phyloP scores from a whole-genome alignment of 2,888 invertebrate genomes.

The Rotaria magnacalcarata region DNA sequence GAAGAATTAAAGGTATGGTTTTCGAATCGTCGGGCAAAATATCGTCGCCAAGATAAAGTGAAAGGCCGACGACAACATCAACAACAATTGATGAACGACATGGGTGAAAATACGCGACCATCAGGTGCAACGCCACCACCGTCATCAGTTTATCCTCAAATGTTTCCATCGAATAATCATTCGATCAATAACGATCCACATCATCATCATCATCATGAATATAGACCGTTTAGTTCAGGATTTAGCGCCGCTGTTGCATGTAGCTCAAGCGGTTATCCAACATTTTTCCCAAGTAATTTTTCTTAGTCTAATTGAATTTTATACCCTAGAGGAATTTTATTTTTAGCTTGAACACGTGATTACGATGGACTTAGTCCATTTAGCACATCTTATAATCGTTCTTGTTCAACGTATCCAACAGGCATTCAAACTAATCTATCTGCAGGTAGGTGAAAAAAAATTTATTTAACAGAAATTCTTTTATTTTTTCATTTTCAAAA shows the following conservation, averaged over 20 bases:
- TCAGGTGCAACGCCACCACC: background rate
- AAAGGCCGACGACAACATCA: constrained; percentile 17
- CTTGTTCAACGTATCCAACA: background rate
- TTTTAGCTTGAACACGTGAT: constrained; percentile 16
- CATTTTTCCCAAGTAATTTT: background rate
- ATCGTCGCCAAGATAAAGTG: constrained; percentile 83
- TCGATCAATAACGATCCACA: background rate
- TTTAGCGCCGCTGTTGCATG: constrained; percentile 10
- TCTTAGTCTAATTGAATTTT: background rate
- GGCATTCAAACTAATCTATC: background rate
- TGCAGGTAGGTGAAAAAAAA: background rate
- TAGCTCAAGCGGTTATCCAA: constrained; percentile 15
- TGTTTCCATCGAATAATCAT: background rate
- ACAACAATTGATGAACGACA: constrained; percentile 15
- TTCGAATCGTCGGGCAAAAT: constrained; percentile 90
- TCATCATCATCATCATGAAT: background rate
- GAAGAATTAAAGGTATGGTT: constrained; percentile 68
- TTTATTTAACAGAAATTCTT: background rate
- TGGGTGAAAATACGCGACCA: constrained; percentile 28
- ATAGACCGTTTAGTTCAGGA: background rate
- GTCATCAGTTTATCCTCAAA: background rate
- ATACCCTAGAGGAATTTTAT: background rate
- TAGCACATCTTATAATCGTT: constrained; percentile 34
- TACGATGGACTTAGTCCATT: constrained; percentile 28
- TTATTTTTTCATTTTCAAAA: background rate